These are phyloP conservation scores for Drosophila triauraria DNA, from an alignment of 1,140 invertebrate genomes.

Conservation along the genomic window DNA sequence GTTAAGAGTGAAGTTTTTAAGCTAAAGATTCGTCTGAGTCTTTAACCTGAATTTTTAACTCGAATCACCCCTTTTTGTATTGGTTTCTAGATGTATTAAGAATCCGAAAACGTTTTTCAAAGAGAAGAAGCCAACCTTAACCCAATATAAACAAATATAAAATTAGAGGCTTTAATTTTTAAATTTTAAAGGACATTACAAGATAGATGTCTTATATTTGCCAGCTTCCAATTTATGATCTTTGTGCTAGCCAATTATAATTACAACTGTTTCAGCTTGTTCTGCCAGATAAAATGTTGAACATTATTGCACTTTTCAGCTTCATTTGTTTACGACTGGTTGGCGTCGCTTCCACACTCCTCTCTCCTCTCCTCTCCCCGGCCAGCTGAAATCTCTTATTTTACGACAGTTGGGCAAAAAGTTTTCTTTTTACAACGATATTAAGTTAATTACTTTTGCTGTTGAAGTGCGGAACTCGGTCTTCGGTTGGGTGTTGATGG, in stretches of 20 bases:
- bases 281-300: slow-evolving; percentile 48
- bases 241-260: slow-evolving; percentile 36
- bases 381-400: slow-evolving; percentile 28
- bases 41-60: too few species aligned
- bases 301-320: slow-evolving; percentile 58
- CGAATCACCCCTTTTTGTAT: too few species aligned
- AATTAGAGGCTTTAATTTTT: background rate
- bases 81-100: too few species aligned
- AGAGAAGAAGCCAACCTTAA: too few species aligned
- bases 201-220: background rate
- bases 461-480: slow-evolving; percentile 13
- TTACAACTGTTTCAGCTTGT: slow-evolving; percentile 44
- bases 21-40: too few species aligned
- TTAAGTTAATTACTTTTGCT: slow-evolving; percentile 64
- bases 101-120: too few species aligned
- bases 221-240: background rate
- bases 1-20: too few species aligned
- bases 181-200: background rate
- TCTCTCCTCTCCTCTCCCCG: background rate
- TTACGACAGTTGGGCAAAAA: slow-evolving; percentile 54
- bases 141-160: too few species aligned
- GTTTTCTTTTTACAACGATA: slow-evolving; percentile 58
- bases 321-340: slow-evolving; percentile 52
- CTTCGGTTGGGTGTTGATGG: slow-evolving; percentile 28
- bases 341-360: slow-evolving; percentile 4